Evolutionary conservation across 2,888 invertebrate species (phyloP).

Genomic region (Andrena chrysosceles): DNA sequence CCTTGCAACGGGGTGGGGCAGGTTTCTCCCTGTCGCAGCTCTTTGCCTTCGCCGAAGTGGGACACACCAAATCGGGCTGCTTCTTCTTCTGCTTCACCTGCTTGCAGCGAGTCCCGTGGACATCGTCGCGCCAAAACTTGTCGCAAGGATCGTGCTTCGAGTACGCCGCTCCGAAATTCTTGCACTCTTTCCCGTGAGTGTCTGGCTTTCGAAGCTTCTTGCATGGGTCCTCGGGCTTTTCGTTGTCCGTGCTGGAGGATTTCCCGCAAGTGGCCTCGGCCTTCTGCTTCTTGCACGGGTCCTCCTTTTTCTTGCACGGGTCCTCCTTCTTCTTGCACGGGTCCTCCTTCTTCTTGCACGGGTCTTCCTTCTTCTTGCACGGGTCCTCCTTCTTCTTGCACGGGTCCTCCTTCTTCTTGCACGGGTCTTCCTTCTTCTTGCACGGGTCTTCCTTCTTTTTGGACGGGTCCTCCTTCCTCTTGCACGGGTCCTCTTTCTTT

Average conservation of each 20-base stretch:
- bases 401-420: background rate
- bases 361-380: too few relatives aligned
- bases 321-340: too few relatives aligned
- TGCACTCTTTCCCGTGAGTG: slow-evolving; percentile 17
- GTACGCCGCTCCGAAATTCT: background rate
- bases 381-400: background rate
- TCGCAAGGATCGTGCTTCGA: slow-evolving; percentile 2
- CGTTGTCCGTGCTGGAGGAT: background rate
- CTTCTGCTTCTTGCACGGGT: slow-evolving; percentile 49
- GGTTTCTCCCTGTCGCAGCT: background rate
- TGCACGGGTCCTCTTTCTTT: slow-evolving; percentile 49
- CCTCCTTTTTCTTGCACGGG: background rate
- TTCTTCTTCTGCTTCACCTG: background rate
- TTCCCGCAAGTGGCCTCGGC: slow-evolving; percentile 13
- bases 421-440: background rate
- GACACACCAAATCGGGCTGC: background rate
- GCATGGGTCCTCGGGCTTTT: slow-evolving; percentile 41
- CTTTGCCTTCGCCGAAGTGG: background rate
- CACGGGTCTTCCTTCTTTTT: too few relatives aligned
- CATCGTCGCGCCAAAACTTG: background rate
- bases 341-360: too few relatives aligned
- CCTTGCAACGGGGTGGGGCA: too few relatives aligned
- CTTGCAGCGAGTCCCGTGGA: background rate
- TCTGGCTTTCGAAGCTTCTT: slow-evolving; percentile 20
- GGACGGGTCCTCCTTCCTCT: background rate